phyloP scores from a whole-genome alignment of 2,888 invertebrate genomes.

The Pelosia muscerda region DNA sequence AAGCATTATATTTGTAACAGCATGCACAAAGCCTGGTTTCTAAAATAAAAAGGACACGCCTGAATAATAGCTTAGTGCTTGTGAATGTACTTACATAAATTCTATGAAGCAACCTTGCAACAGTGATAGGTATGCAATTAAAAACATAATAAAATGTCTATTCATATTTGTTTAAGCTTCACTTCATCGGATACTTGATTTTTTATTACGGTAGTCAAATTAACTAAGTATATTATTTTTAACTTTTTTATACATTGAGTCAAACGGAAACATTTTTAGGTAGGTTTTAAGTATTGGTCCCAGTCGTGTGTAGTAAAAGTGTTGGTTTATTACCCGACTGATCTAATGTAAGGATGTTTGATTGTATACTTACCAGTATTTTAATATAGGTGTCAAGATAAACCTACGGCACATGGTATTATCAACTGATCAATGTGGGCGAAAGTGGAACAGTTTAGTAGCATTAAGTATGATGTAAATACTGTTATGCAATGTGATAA shows the following conservation, averaged over 20 bases:
- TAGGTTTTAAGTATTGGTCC: not conserved
- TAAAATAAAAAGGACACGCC: constrained; percentile 28
- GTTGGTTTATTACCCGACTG: not conserved
- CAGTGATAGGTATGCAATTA: constrained; percentile 51
- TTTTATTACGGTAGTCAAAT: not conserved
- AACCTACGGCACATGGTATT: not conserved
- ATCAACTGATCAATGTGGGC: constrained; percentile 12
- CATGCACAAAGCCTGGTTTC: constrained; percentile 1
- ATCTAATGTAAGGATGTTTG: not conserved
- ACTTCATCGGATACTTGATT: constrained; percentile 2
- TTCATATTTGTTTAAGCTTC: constrained; percentile 20
- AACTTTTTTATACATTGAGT: not conserved
- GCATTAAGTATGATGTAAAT: constrained; percentile 7
- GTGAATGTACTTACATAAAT: constrained; percentile 49
- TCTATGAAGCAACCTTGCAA: constrained; percentile 53
- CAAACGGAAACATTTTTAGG: not conserved
- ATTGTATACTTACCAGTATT: not conserved
- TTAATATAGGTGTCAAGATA: not conserved
- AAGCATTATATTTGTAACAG: not conserved
- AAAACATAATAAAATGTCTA: constrained; percentile 33
- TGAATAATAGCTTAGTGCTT: constrained; percentile 45
- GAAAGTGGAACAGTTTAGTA: constrained; percentile 10
- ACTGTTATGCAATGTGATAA: constrained; percentile 3
- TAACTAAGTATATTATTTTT: not conserved
- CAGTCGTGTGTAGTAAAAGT: not conserved